Conservation (phyloP, 2,888 invertebrate species). For the Sarcophaga caerulescens region DNA sequence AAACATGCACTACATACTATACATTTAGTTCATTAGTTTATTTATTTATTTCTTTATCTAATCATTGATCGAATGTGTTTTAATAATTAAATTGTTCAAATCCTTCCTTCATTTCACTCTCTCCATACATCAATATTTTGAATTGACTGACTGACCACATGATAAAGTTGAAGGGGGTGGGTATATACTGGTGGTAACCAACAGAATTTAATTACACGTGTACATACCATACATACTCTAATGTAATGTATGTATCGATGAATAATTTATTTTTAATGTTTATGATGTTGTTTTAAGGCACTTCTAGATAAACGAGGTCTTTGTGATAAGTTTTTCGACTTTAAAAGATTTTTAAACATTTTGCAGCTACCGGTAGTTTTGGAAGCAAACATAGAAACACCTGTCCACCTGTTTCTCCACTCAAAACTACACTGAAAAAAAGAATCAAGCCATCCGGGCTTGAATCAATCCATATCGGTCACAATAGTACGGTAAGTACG, state of each 20-base stretch:
- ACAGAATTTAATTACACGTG: not conserved
- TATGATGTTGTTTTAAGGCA: not conserved
- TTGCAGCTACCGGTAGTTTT: too few species aligned
- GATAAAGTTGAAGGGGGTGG: not conserved
- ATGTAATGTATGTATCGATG: not conserved
- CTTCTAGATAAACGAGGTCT: not conserved
- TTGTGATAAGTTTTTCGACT: not conserved
- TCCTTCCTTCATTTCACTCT: not conserved
- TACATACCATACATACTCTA: not conserved
- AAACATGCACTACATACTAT: not conserved
- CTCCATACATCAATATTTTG: too few species aligned
- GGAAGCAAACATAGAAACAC: too few species aligned
- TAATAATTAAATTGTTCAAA: not conserved
- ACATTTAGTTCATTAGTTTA: conserved; percentile 4
- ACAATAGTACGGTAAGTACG: too few species aligned
- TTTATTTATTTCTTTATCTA: not conserved
- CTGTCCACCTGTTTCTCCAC: too few species aligned
- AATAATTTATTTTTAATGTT: not conserved
- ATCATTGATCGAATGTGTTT: not conserved
- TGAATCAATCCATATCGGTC: too few species aligned
- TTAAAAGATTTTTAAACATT: too few species aligned
- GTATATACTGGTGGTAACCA: too few species aligned
- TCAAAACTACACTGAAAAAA: too few species aligned
- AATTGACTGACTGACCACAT: not conserved
- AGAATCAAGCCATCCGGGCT: too few species aligned